Percentiles rank a stretch among this genome's conserved stretches.
Evolutionary conservation across 1,140 invertebrate species (phyloP).

Genomic region (Papilio polyxenes): DNA sequence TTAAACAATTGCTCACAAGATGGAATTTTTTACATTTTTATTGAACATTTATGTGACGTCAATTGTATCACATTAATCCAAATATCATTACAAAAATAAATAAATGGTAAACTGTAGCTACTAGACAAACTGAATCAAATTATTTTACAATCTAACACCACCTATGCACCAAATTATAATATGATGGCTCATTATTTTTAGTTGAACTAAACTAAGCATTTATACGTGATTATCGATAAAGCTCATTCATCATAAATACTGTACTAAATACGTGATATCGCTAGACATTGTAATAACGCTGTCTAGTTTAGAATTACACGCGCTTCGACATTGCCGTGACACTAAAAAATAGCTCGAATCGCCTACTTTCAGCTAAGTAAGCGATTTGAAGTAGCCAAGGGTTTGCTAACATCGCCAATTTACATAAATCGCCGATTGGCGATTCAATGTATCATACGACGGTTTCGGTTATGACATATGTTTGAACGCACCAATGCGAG

Average conservation of each 20-base stretch:
- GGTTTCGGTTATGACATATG: conserved; percentile 74
- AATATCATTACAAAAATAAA: too few relatives aligned
- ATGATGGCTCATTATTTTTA: not conserved
- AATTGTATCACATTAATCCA: too few relatives aligned
- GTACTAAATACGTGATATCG: conserved; percentile 38
- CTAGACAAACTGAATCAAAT: too few relatives aligned
- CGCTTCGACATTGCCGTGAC: conserved; percentile 47
- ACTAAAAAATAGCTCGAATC: conserved; percentile 54
- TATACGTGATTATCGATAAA: not conserved
- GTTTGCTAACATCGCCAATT: conserved; percentile 61
- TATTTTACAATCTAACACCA: too few relatives aligned
- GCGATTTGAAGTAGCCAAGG: conserved; percentile 48
- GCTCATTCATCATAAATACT: conserved; percentile 14
- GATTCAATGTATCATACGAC: conserved; percentile 59
- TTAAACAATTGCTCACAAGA: conserved; percentile 1
- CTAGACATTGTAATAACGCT: conserved; percentile 40
- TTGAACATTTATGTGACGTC: too few relatives aligned
- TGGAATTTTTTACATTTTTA: not conserved
- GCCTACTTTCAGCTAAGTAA: conserved; percentile 50
- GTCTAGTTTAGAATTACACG: conserved; percentile 40
- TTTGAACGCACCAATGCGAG: conserved; percentile 50
- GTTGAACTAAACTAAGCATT: not conserved
- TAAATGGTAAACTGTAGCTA: too few relatives aligned
- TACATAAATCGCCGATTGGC: conserved; percentile 67
- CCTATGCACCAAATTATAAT: not conserved